Evolutionary conservation across 2,797 vertebrate genomes (phyloP).

Genomic region (Petrocephalus sullivani): DNA sequence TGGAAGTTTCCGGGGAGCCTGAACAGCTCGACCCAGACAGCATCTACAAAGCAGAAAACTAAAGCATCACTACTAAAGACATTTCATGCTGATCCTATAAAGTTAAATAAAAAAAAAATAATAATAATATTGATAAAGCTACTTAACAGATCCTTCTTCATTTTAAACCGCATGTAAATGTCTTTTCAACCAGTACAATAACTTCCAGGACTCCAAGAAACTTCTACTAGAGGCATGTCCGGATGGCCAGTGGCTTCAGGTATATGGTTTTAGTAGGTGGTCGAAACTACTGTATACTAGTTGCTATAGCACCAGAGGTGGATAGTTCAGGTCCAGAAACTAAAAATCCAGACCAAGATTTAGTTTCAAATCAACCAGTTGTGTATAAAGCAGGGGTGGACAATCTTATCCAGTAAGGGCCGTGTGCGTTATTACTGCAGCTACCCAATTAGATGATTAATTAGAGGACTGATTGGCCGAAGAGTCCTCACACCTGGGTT

Average conservation of each 20-base stretch:
- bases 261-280: not conserved
- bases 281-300: not conserved
- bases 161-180: not conserved
- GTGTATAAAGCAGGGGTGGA: no score
- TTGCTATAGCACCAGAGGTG: not conserved
- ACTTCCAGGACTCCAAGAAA: not conserved
- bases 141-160: not conserved
- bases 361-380: not conserved
- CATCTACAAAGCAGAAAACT: constrained; percentile 1
- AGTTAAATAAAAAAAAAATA: not conserved
- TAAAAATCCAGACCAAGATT: not conserved
- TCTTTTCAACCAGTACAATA: not conserved
- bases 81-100: not conserved
- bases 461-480: no score
- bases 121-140: not conserved
- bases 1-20: constrained; percentile 57
- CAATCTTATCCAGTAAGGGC: no score
- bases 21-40: constrained; percentile 36
- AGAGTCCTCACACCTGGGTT: no score
- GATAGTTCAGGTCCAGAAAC: not conserved
- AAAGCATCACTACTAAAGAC: not conserved
- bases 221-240: not conserved
- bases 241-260: not conserved
- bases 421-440: no score
- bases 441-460: no score